phyloP scores from a whole-genome alignment of 2,888 invertebrate species.

The Xanthorhoe spadicearia region DNA sequence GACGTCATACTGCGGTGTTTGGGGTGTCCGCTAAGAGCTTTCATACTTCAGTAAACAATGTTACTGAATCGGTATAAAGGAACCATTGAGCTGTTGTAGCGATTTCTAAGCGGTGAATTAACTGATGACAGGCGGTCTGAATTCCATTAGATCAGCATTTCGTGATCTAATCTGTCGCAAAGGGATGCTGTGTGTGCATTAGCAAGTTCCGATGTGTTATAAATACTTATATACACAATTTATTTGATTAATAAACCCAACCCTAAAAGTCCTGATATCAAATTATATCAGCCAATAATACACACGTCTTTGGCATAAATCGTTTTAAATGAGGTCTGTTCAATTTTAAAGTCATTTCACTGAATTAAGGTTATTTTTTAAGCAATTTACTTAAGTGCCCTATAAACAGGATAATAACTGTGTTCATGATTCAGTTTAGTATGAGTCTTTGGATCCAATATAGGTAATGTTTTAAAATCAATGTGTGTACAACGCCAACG shows the following conservation, averaged over 20 bases:
- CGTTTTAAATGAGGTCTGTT: conserved; percentile 19
- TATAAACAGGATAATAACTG: conserved; percentile 29
- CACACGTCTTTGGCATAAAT: neutral
- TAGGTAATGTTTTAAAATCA: neutral
- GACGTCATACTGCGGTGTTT: conserved; percentile 66
- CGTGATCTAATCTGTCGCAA: no score
- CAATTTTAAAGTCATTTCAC: conserved; percentile 33
- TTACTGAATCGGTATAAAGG: neutral
- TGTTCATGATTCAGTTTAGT: conserved; percentile 11
- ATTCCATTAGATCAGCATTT: no score
- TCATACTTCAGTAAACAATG: conserved; percentile 31
- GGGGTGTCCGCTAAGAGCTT: conserved; percentile 43
- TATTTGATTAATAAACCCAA: no score
- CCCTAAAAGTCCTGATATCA: neutral
- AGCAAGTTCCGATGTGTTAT: no score
- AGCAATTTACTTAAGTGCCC: conserved; percentile 30
- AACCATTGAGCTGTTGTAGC: conserved; percentile 12
- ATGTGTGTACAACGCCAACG: neutral
- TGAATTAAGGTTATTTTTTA: conserved; percentile 30
- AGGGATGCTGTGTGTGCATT: no score
- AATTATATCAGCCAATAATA: neutral
- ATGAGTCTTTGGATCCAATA: neutral
- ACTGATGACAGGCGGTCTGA: neutral
- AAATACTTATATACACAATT: no score
- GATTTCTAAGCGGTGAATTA: neutral